Percentiles rank a stretch among this genome's conserved stretches.
Evolutionary conservation across 1,140 invertebrate species (phyloP).

Genomic region (Cecropterus lyciades): DNA sequence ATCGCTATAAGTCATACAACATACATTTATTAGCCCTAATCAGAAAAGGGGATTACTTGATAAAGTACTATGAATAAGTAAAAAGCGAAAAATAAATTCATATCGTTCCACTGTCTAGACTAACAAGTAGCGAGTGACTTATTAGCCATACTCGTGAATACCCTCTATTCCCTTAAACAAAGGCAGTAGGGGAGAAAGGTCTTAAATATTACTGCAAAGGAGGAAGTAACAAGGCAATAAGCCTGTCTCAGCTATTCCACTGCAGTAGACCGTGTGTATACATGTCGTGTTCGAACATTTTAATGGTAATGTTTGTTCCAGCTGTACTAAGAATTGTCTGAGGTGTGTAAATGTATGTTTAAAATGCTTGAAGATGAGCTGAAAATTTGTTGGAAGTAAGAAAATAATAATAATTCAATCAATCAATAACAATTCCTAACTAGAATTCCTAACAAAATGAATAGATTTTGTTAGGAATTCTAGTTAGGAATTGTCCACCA

Average conservation of each 20-base stretch:
- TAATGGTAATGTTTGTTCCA: slow-evolving; percentile 16
- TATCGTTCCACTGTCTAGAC: slow-evolving; percentile 12
- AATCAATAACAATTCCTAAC: too few species aligned
- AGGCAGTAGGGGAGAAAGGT: slow-evolving; percentile 30
- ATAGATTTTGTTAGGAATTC: too few species aligned
- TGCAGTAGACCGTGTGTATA: slow-evolving; percentile 18
- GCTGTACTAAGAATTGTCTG: background rate
- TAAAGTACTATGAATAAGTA: background rate
- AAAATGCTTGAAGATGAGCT: too few species aligned
- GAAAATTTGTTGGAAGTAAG: too few species aligned
- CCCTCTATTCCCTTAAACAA: slow-evolving; percentile 30
- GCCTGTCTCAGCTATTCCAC: slow-evolving; percentile 26
- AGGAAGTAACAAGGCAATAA: slow-evolving; percentile 36
- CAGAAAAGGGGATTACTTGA: too few species aligned
- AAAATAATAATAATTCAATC: too few species aligned
- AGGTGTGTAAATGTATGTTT: background rate
- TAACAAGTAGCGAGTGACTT: slow-evolving; percentile 32
- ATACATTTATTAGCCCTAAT: too few species aligned
- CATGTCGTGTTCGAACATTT: slow-evolving; percentile 17
- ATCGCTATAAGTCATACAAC: too few species aligned
- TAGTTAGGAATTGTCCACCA: too few species aligned
- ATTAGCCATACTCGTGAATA: slow-evolving; percentile 35
- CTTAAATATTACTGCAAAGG: slow-evolving; percentile 34
- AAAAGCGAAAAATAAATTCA: slow-evolving; percentile 7
- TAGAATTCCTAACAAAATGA: too few species aligned